Evolutionary conservation across 1,140 invertebrate species (phyloP), one percentile per base, ranked within the genome.

Genomic region (Rhagoletis pomonella): DNA sequence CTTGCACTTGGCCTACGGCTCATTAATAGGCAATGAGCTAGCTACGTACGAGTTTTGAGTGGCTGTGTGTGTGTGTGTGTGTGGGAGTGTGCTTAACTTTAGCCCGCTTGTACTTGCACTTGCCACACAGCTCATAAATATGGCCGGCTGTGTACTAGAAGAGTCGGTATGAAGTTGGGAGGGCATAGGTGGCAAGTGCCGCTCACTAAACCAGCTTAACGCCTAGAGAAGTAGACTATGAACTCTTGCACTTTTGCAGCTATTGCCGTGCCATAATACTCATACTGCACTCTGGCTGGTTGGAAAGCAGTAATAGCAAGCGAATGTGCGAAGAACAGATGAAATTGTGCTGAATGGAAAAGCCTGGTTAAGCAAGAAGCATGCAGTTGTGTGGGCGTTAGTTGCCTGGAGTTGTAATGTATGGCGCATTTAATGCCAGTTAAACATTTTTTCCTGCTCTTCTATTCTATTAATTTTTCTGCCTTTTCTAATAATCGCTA

Each of bases 1-100:
- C 62, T 91, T 91, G 91, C 91, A 91, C 91, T 91, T 91, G 91
- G 91, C 91, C 91, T 88, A 88, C 88, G 90, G 89, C 90, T 90
- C 91, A 91, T 91, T 91, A 91, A 91, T 91, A 89, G 89, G 89
- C 44, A 81, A 81, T 50, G 47, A 55, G 73, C 73, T 55, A 81
- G 55, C 47, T 55, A 81, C 19, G 47, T n/a, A 9, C 2, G 12
- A 12, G 17, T 14, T 14, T 62, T 62, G 4, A 14, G 60, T 62
- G 12, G 9, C 4, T 17, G 12, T 62, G 1, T 62, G 60, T 62
- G 60, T 17, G 12, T 62, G 1, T 62, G 60, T 62, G 60, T 62
- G 60, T 4, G 60, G 0, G 60, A 14, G n/a, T 9, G 60, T 62
- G 60, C 17, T 62, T 62, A 9, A 55, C 47, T 81, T 58, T 29